A percentile compares a stretch with the other conserved stretches of the same genome.
phyloP scores from a whole-genome alignment of 2,888 invertebrate species.

The Tetanocera ferruginea region DNA sequence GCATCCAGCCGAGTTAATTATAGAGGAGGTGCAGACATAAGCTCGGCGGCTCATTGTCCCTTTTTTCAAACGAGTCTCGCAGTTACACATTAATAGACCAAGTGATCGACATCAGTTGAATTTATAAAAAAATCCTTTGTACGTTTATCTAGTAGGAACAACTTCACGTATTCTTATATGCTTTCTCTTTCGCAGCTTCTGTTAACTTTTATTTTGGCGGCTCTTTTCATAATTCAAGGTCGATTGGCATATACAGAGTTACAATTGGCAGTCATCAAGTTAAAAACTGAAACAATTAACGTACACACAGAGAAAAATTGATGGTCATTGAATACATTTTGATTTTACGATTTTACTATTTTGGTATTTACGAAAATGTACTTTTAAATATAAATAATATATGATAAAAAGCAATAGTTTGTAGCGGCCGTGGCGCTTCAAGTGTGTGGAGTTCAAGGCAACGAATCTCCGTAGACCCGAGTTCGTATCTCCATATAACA shows the following conservation, averaged over 20 bases:
- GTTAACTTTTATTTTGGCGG: background rate
- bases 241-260: background rate
- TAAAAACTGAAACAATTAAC: background rate
- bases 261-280: background rate
- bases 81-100: conserved; percentile 19
- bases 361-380: too few species aligned
- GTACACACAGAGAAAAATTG: too few species aligned
- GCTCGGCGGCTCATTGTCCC: background rate
- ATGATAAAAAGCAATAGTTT: too few species aligned
- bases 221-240: background rate
- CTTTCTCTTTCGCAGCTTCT: background rate
- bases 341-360: too few species aligned
- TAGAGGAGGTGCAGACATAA: conserved; percentile 41
- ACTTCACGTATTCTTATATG: background rate
- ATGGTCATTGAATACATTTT: too few species aligned
- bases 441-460: too few species aligned
- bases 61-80: conserved; percentile 1
- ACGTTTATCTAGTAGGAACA: conserved; percentile 33
- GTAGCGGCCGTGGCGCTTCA: too few species aligned
- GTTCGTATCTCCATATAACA: too few species aligned
- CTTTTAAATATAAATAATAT: too few species aligned
- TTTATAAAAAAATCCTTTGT: background rate
- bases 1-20: conserved; percentile 55
- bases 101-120: conserved; percentile 39
- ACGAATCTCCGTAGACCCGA: too few species aligned